Percentiles rank a stretch among this genome's conserved stretches.
These are phyloP conservation scores for Onthophagus sagittarius DNA, from an alignment of 2,888 invertebrate species.

Conservation along the genomic window DNA sequence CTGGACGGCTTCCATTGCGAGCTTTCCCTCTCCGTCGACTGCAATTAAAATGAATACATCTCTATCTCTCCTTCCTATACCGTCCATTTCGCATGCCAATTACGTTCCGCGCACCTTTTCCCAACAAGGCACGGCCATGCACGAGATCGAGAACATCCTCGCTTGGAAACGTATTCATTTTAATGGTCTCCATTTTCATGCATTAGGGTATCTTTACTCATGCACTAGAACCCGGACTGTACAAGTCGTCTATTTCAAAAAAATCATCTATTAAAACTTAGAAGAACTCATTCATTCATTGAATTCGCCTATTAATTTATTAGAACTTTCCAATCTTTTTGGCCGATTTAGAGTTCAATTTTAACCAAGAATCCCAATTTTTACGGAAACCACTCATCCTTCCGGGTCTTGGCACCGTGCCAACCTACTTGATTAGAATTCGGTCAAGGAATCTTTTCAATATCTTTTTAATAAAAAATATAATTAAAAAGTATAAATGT, in stretches of 20 bases:
- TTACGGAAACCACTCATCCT: neutral
- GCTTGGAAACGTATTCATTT: conserved; percentile 47
- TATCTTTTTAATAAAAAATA: no score
- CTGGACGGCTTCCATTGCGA: conserved; percentile 59
- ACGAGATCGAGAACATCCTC: conserved; percentile 23
- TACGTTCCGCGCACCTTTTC: conserved; percentile 10
- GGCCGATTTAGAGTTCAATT: neutral
- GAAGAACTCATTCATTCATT: no score
- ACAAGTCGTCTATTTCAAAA: neutral
- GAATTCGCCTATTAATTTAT: no score
- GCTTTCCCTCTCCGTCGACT: conserved; percentile 68
- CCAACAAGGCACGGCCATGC: conserved; percentile 14
- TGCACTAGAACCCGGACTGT: neutral
- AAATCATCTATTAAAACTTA: neutral
- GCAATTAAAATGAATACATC: conserved; percentile 51
- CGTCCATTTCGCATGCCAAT: conserved; percentile 25
- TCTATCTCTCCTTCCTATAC: conserved; percentile 29
- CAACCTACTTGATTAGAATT: neutral
- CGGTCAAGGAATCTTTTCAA: neutral
- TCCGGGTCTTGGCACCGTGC: neutral
- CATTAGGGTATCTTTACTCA: conserved; percentile 23
- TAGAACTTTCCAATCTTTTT: neutral
- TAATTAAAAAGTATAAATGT: no score
- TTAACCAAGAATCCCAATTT: neutral
- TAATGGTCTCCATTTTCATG: conserved; percentile 38